Evolutionary conservation across 2,888 invertebrate species (phyloP).

Genomic region (Trachelus tabidus): DNA sequence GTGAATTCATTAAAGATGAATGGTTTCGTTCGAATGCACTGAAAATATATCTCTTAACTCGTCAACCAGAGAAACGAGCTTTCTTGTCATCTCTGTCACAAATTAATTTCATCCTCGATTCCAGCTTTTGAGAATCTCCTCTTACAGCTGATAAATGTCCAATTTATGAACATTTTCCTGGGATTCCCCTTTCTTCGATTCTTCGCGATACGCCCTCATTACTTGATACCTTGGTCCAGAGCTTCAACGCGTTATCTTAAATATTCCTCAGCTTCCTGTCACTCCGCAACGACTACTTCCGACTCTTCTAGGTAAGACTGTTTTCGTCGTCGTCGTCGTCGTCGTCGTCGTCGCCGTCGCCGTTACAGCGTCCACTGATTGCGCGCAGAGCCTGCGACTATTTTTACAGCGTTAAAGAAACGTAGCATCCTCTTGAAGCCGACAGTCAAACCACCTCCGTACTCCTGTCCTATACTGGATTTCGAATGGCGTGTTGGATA

Average conservation of each 20-base stretch:
- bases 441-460: not conserved
- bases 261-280: not conserved
- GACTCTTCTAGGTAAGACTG: not conserved
- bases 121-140: not conserved
- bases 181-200: not conserved
- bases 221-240: not conserved
- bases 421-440: not conserved
- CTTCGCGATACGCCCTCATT: fast-evolving
- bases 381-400: not conserved
- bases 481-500: not conserved
- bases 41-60: not conserved
- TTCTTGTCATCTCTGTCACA: not conserved
- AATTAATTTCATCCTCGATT: not conserved
- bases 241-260: not conserved
- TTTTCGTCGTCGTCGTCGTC: not conserved
- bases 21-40: not conserved
- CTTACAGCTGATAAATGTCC: fast-evolving
- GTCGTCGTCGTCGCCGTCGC: too few species aligned
- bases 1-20: not conserved
- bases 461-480: not conserved
- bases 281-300: not conserved
- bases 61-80: not conserved
- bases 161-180: not conserved
- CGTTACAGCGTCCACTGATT: not conserved
- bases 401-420: not conserved